Evolutionary conservation across 2,113 vertebrate genomes (phyloP).

Genomic region (Dolichallabes microphthalmus): DNA sequence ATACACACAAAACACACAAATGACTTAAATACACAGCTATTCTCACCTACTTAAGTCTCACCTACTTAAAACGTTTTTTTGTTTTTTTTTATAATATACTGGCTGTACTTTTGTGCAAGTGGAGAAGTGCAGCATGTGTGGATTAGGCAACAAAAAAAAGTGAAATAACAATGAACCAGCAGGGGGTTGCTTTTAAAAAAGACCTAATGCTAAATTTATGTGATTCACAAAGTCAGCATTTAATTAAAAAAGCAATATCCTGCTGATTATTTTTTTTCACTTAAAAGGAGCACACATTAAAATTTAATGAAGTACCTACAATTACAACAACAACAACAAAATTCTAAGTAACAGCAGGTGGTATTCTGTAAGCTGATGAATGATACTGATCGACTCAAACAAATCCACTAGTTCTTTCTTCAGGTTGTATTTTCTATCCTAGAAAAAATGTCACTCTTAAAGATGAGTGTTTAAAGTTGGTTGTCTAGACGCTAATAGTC

Average conservation of each 20-base stretch:
- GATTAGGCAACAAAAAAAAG: background rate
- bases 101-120: background rate
- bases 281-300: background rate
- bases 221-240: background rate
- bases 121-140: background rate
- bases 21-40: background rate
- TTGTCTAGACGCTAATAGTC: background rate
- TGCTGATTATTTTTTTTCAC: background rate
- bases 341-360: background rate
- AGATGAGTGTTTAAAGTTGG: background rate
- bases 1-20: conserved; percentile 6
- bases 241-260: background rate
- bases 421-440: too few relatives aligned
- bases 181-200: background rate
- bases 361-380: background rate
- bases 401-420: background rate
- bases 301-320: background rate
- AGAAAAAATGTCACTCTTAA: too few relatives aligned
- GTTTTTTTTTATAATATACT: background rate
- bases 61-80: background rate
- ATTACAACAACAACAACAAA: background rate
- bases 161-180: background rate
- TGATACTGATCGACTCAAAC: background rate
- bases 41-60: background rate
- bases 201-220: background rate